phyloP scores from a whole-genome alignment of 2,113 vertebrate species.

The Leucopsar rothschildi region DNA sequence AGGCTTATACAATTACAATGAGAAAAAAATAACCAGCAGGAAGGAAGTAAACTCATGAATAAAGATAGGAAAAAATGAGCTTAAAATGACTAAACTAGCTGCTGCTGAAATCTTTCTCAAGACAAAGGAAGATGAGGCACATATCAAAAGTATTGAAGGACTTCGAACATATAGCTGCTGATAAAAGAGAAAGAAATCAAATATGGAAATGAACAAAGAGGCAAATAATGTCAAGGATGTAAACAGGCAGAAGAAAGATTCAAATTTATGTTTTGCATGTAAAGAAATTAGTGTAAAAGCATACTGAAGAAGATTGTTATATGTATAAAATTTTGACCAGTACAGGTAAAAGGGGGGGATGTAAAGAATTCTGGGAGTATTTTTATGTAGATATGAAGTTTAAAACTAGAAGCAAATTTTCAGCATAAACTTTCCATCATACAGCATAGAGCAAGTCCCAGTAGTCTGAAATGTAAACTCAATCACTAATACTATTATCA shows the following conservation, averaged over 20 bases:
- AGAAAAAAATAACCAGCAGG: slow-evolving; percentile 2
- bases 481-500: neutral
- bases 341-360: accelerated
- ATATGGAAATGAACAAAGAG: neutral
- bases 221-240: neutral
- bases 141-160: neutral
- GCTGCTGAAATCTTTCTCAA: neutral
- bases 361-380: neutral
- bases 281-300: neutral
- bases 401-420: neutral
- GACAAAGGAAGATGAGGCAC: neutral
- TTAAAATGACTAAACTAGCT: neutral
- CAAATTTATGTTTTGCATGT: neutral
- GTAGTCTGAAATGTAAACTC: neutral
- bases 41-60: slow-evolving; percentile 24
- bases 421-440: neutral
- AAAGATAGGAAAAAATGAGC: neutral
- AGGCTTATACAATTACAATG: neutral
- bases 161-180: neutral
- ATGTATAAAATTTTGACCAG: neutral
- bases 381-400: neutral
- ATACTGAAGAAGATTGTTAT: neutral
- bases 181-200: neutral
- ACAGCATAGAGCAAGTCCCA: neutral
- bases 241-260: neutral